Conservation (phyloP, 2,113 vertebrate genomes). For the Pleuronectes platessa region DNA sequence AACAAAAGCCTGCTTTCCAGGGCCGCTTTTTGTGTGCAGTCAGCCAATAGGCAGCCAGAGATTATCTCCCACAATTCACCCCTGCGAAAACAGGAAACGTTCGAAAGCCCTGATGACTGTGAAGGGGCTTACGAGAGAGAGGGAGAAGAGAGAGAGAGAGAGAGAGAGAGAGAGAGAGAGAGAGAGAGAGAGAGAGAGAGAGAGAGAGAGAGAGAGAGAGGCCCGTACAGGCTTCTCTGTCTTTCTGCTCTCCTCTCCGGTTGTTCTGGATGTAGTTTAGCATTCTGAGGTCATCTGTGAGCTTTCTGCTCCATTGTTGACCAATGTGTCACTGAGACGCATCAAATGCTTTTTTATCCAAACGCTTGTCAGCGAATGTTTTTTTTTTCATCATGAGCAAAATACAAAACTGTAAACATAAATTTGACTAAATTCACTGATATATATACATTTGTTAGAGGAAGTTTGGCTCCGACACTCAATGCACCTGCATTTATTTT, state of each 20-base stretch:
- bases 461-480: not conserved
- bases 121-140: constrained; percentile 76
- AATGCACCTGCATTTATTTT: constrained; percentile 29
- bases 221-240: constrained; percentile 68
- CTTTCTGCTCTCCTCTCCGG: constrained; percentile 72
- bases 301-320: constrained; percentile 66
- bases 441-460: not conserved
- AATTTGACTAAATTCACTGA: not conserved
- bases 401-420: constrained; percentile 18
- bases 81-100: constrained; percentile 82
- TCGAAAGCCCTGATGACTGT: constrained; percentile 81
- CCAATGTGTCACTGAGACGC: constrained; percentile 37
- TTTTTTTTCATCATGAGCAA: constrained; percentile 12
- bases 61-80: constrained; percentile 84
- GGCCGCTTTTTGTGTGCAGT: constrained; percentile 80
- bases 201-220: constrained; percentile 45
- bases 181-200: constrained; percentile 48
- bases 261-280: constrained; percentile 74
- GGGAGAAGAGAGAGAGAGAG: constrained; percentile 40
- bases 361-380: constrained; percentile 18
- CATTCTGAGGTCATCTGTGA: constrained; percentile 78
- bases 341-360: constrained; percentile 30
- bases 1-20: constrained; percentile 82
- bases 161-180: constrained; percentile 38
- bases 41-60: constrained; percentile 80